Percentiles rank a stretch among this genome's conserved stretches.
Conservation (phyloP, 2,797 vertebrate species). For the Urophycis tenuis region DNA sequence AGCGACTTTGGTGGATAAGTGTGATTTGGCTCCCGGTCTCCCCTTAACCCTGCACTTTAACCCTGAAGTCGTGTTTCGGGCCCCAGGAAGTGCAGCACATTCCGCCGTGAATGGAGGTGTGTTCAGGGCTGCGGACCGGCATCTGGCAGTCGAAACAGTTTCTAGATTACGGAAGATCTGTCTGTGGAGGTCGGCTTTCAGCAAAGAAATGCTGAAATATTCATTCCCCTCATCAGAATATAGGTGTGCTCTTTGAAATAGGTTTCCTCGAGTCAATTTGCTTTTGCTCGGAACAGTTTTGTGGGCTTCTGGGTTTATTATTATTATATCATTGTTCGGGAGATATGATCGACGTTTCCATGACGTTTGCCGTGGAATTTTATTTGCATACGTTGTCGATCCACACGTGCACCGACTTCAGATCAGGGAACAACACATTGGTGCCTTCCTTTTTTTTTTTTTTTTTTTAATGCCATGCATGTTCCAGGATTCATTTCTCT, state of each 20-base stretch:
- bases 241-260: neutral
- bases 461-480: slow-evolving; percentile 31
- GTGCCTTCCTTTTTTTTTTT: slow-evolving; percentile 24
- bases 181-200: neutral
- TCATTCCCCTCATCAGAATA: neutral
- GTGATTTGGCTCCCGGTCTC: neutral
- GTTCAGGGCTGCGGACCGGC: neutral
- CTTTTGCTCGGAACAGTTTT: neutral
- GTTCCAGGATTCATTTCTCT: slow-evolving; percentile 26
- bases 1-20: neutral
- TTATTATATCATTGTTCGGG: neutral
- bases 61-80: neutral
- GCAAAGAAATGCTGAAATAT: neutral
- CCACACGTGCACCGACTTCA: too few relatives aligned
- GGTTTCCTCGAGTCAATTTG: neutral
- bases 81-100: neutral
- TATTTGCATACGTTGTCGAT: neutral
- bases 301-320: neutral
- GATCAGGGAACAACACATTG: neutral
- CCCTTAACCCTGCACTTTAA: neutral
- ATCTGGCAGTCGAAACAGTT: neutral
- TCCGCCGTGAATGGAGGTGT: neutral
- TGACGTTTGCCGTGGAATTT: neutral
- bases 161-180: neutral
- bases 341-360: neutral